Evolutionary conservation across 1,140 invertebrate species (phyloP), one percentile per base, ranked within the genome.

Genomic region (Propsilocerus akamusi): DNA sequence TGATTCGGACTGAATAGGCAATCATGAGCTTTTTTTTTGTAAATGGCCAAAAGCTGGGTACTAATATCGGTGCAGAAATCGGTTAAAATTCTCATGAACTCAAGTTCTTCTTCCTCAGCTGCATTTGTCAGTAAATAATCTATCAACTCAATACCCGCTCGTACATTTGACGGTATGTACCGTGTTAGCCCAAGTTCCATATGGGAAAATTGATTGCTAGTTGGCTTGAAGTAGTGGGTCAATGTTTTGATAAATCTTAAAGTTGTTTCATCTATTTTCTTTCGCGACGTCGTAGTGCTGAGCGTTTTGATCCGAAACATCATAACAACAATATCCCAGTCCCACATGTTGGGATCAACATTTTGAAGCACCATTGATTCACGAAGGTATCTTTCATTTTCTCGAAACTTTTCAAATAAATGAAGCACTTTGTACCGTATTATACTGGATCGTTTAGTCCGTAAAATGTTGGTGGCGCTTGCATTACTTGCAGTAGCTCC

Each of bases 1-100:
- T 87, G 83, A 52, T 82, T 77, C 0, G 90, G 89, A 64, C 86
- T 92, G 53, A 97, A 85, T 1, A 93, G 67, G 55, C 86, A 87
- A 60, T 94, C 86, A n/a, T n/a, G n/a, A n/a, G n/a, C n/a, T 81
- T 51, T 82, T 80, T 56, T 76, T 74, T 12, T 81, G 73, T 8
- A 72, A 25, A 94, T 82, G 17, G 81, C 75, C 25, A 75, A 68
- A 25, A 96, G 70, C 61, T 90, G 82, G 2, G 71, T 68, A 28
- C 77, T 77, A 12, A 97, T 79, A 59, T 95, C 91, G 17, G 61
- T 69, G 24, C 96, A 77, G 5, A 91, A 70, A 52, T 94, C 88
- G 52, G 77, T 76, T 14, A 94, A 66, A 25, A 84, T 60, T 51
- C 69, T 73, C 50, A 71, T 75, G 8, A 70, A 71, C 48, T 78